Conservation (phyloP, 2,113 vertebrate genomes). For the Hippoglossus stenolepis region DNA sequence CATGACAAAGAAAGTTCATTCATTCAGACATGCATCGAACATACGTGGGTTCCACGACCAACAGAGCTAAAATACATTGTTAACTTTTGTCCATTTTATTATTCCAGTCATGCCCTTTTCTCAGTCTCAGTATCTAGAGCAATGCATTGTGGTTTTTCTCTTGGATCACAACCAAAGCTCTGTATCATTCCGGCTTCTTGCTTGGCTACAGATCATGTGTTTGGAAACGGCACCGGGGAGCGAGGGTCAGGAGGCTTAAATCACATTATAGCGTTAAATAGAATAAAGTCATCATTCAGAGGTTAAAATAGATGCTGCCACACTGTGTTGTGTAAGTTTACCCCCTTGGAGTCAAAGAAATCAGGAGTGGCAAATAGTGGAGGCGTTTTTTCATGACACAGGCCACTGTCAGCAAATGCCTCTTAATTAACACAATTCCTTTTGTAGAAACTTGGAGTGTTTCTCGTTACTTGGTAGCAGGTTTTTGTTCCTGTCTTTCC, state of each 20-base stretch:
- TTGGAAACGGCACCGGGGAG: not conserved
- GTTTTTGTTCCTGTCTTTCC: not conserved
- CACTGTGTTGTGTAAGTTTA: not conserved
- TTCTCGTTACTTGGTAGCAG: not conserved
- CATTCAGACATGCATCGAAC: too few relatives aligned
- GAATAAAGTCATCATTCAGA: constrained; percentile 22
- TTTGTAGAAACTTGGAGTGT: too few relatives aligned
- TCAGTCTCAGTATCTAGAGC: not conserved
- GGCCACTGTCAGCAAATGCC: not conserved
- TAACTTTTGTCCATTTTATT: constrained; percentile 2
- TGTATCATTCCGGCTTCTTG: constrained; percentile 17
- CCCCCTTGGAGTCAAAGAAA: not conserved
- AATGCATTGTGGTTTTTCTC: constrained; percentile 6
- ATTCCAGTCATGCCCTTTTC: not conserved
- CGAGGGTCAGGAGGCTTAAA: constrained; percentile 9
- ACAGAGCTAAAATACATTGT: not conserved
- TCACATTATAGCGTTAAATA: constrained; percentile 27
- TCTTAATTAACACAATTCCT: not conserved
- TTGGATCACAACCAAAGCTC: constrained; percentile 34
- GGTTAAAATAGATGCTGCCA: not conserved
- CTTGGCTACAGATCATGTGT: constrained; percentile 17
- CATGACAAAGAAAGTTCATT: too few relatives aligned
- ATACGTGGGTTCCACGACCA: too few relatives aligned
- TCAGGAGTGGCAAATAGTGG: not conserved
- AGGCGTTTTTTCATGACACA: not conserved